A percentile compares a stretch with the other conserved stretches of the same genome.
phyloP scores from a whole-genome alignment of 2,888 invertebrate genomes.

The Bedellia somnulentella region DNA sequence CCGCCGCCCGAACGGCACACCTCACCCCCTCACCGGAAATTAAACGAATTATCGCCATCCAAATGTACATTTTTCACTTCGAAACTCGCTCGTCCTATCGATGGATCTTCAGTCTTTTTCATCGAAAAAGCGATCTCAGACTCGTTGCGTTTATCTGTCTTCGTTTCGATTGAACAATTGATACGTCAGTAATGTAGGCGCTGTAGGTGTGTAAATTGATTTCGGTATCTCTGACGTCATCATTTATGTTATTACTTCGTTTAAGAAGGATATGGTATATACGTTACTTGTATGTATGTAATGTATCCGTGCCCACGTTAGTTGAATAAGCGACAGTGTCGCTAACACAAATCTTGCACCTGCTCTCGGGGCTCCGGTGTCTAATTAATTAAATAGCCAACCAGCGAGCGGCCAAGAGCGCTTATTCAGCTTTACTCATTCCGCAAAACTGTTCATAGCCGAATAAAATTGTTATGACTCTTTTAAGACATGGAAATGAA shows the following conservation, averaged over 20 bases:
- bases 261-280: too few relatives aligned
- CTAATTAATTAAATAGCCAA: conserved; percentile 42
- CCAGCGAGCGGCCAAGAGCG: conserved; percentile 8
- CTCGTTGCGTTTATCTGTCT: conserved; percentile 56
- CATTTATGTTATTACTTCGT: too few relatives aligned
- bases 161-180: conserved; percentile 55
- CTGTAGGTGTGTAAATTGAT: conserved; percentile 56
- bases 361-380: conserved; percentile 15
- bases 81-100: conserved; percentile 51
- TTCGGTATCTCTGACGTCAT: conserved; percentile 44
- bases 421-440: conserved; percentile 19
- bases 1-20: conserved; percentile 15
- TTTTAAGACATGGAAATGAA: conserved; percentile 10
- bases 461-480: conserved; percentile 17
- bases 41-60: conserved; percentile 64
- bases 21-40: conserved; percentile 52
- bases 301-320: too few relatives aligned
- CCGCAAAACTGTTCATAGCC: conserved; percentile 20
- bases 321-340: too few relatives aligned
- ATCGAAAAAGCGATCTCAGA: conserved; percentile 40
- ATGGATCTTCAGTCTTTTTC: conserved; percentile 54
- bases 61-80: conserved; percentile 62
- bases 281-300: too few relatives aligned
- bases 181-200: conserved; percentile 55
- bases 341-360: conserved; percentile 10